These are phyloP conservation scores for Cossypha heuglini DNA, from an alignment of 2,797 vertebrate genomes.

Conservation along the genomic window DNA sequence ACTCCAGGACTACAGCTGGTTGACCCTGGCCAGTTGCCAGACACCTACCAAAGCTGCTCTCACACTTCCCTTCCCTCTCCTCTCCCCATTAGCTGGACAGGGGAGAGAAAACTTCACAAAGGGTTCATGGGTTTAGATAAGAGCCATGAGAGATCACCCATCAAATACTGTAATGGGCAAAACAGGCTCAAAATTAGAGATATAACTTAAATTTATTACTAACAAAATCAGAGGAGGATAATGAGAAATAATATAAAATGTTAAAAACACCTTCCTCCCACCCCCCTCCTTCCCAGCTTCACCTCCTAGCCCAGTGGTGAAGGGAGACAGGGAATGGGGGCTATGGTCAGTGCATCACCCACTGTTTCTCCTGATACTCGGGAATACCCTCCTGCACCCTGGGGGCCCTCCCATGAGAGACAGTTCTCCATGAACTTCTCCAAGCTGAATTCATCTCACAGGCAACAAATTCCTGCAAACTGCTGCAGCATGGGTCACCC, in stretches of 20 bases:
- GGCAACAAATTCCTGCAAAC: too few relatives aligned
- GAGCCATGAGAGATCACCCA: neutral
- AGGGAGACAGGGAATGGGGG: neutral
- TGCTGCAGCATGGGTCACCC: too few relatives aligned
- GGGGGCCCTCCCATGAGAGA: neutral
- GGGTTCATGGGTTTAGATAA: neutral
- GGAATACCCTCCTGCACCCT: neutral
- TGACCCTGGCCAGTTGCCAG: neutral
- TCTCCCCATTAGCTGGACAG: fast-evolving
- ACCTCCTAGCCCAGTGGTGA: fast-evolving
- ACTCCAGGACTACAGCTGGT: neutral
- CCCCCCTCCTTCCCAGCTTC: neutral
- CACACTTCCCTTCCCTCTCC: neutral
- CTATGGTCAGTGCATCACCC: neutral
- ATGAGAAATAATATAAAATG: neutral
- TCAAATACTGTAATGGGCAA: neutral
- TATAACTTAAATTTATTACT: neutral
- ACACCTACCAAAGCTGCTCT: neutral
- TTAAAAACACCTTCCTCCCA: neutral
- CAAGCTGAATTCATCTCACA: neutral
- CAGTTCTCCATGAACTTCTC: neutral
- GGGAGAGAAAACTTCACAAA: neutral
- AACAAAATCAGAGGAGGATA: neutral
- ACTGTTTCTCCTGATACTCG: neutral
- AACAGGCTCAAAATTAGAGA: neutral